Evolutionary conservation across 2,797 vertebrate genomes (phyloP), one percentile per base, ranked within the genome.

Genomic region (Nothura maculosa): DNA sequence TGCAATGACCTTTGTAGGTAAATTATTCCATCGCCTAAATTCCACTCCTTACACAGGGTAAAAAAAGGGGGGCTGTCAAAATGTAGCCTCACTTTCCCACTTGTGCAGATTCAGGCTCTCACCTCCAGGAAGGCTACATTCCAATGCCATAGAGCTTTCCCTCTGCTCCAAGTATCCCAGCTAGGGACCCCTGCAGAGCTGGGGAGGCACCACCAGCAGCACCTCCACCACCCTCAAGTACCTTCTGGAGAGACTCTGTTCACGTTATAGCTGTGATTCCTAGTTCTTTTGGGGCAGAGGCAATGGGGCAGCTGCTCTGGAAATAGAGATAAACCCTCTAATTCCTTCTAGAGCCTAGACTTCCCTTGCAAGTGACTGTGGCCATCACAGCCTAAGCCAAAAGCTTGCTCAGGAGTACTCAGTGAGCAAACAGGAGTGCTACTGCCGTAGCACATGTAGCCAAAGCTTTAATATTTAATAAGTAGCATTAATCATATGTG

Each of bases 391-490:
- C 15, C 13, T 2, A 62, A 75, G 63, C 38, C 61, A 22, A 4
- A 52, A 42, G 32, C 73, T 63, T 92, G 55, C 62, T 85, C 67
- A 42, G 7, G 5, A 32, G 66, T 15, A 55, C 36, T 4, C 1
- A 8, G n/a, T 2, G 38, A 93, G 77, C 3, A 69, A 48, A 43
- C 10, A 25, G 38, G 5, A 69, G 19, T 21, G 47, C 38, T 64
- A 28, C 55, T 76, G 82, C 61, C 58, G 54, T 8, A 32, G 28
- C 13, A 63, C 6, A 6, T 43, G 54, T 36, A 82, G 84, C 85
- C 42, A 85, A 85, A 57, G 43, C 19, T 89, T 96, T 81, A 96
- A 94, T 94, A 92, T 92, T 96, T 94, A 85, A 96, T 89, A 54
- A 89, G 47, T 7, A 66, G 81, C 61, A 93, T 85, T 95, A 87